A percentile compares a stretch with the other conserved stretches of the same genome.
These are phyloP conservation scores for Thaumetopoea pityocampa DNA, from an alignment of 1,140 invertebrate genomes.

Conservation along the genomic window DNA sequence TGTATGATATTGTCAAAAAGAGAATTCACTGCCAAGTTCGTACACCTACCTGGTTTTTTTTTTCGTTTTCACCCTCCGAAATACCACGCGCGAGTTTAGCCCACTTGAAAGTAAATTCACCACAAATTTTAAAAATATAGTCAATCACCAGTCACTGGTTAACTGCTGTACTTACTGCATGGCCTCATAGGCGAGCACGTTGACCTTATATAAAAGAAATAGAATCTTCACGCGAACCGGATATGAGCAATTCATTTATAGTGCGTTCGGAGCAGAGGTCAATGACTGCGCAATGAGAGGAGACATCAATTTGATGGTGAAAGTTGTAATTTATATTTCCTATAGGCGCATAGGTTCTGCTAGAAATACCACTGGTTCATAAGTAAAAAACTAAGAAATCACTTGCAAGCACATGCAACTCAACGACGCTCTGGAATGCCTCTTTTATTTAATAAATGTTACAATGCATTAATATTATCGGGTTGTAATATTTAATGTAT, in stretches of 20 bases:
- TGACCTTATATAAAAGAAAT: conserved; percentile 29
- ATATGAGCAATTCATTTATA: conserved; percentile 55
- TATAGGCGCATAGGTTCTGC: too few species aligned
- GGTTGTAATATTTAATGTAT: too few species aligned
- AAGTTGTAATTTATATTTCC: conserved; percentile 3
- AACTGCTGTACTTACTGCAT: neutral
- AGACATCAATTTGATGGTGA: conserved; percentile 8
- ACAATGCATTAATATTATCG: too few species aligned
- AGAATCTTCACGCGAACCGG: conserved; percentile 33
- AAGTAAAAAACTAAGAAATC: too few species aligned
- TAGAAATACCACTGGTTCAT: too few species aligned
- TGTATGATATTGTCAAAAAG: conserved; percentile 3
- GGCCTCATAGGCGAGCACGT: conserved; percentile 18
- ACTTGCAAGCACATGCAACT: too few species aligned
- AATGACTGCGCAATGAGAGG: conserved; percentile 36
- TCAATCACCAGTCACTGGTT: neutral
- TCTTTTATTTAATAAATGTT: too few species aligned
- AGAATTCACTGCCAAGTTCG: conserved; percentile 69
- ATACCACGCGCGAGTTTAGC: conserved; percentile 53
- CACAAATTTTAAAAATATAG: conserved; percentile 2
- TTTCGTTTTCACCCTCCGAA: conserved; percentile 39
- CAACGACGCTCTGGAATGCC: too few species aligned
- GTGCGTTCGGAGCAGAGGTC: conserved; percentile 33
- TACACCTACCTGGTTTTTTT: conserved; percentile 59
- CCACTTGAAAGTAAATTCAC: conserved; percentile 33